Percentiles rank a stretch among this genome's conserved stretches.
phyloP scores from a whole-genome alignment of 2,888 invertebrate genomes.

The Lacanobia wlatinum region DNA sequence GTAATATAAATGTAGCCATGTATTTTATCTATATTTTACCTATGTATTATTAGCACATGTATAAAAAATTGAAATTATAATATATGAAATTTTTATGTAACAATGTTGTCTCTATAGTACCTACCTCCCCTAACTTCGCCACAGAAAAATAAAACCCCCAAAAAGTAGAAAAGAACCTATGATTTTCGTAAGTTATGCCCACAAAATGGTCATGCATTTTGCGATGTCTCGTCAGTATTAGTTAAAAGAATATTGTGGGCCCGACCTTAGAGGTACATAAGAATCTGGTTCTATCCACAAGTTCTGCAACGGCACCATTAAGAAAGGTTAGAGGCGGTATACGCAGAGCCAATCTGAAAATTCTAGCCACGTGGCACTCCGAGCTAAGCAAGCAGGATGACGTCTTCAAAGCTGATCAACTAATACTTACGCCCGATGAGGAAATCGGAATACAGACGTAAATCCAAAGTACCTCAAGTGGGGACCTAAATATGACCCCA shows the following conservation, averaged over 20 bases:
- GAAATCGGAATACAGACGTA: too few relatives aligned
- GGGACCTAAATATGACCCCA: neutral
- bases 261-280: neutral
- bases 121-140: neutral
- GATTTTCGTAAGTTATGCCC: too few relatives aligned
- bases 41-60: conserved; percentile 54
- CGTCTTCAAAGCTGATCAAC: too few relatives aligned
- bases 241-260: neutral
- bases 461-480: too few relatives aligned
- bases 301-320: neutral
- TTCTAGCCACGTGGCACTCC: neutral
- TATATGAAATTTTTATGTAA: conserved; percentile 53
- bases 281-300: neutral
- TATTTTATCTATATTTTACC: conserved; percentile 57
- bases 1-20: conserved; percentile 59
- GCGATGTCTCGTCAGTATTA: neutral
- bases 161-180: neutral
- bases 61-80: conserved; percentile 58
- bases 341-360: neutral
- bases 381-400: neutral
- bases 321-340: neutral
- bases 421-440: too few relatives aligned
- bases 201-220: too few relatives aligned
- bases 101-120: conserved; percentile 34
- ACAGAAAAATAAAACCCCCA: neutral